Conservation (phyloP, 2,113 vertebrate species). For the Cavia porcellus region DNA sequence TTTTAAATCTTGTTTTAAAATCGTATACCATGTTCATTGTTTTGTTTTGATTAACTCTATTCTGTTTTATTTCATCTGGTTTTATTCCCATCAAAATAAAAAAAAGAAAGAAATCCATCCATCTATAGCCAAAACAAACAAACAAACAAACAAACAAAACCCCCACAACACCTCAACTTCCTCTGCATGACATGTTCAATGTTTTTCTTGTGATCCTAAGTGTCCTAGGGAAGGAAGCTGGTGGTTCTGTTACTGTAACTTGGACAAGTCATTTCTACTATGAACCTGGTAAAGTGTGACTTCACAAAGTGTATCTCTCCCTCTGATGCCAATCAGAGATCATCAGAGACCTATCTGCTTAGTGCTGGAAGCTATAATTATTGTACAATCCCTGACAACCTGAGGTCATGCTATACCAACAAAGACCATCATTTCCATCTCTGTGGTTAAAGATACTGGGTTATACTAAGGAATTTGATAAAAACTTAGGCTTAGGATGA, state of each 20-base stretch:
- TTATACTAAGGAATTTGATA: neutral
- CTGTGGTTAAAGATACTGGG: neutral
- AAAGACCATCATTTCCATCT: neutral
- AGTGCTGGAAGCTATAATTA: neutral
- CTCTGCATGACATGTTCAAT: neutral
- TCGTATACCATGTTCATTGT: too few relatives aligned
- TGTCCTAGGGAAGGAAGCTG: neutral
- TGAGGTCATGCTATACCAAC: neutral
- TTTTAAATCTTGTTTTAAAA: too few relatives aligned
- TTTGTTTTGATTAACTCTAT: too few relatives aligned
- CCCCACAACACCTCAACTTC: too few relatives aligned
- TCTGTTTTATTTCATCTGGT: too few relatives aligned
- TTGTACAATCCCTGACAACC: neutral
- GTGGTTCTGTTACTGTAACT: neutral
- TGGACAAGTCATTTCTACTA: neutral
- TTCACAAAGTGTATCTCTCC: neutral
- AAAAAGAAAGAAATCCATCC: too few relatives aligned
- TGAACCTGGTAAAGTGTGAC: neutral
- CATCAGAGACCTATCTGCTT: neutral
- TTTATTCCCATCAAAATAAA: too few relatives aligned
- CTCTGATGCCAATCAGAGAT: neutral
- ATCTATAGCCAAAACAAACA: too few relatives aligned
- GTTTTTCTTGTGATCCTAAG: neutral
- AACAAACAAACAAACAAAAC: too few relatives aligned
- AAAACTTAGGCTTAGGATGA: neutral